A percentile compares a stretch with the other conserved stretches of the same genome.
phyloP scores from a whole-genome alignment of 2,113 vertebrate species.

The Sclerurus mexicanus region DNA sequence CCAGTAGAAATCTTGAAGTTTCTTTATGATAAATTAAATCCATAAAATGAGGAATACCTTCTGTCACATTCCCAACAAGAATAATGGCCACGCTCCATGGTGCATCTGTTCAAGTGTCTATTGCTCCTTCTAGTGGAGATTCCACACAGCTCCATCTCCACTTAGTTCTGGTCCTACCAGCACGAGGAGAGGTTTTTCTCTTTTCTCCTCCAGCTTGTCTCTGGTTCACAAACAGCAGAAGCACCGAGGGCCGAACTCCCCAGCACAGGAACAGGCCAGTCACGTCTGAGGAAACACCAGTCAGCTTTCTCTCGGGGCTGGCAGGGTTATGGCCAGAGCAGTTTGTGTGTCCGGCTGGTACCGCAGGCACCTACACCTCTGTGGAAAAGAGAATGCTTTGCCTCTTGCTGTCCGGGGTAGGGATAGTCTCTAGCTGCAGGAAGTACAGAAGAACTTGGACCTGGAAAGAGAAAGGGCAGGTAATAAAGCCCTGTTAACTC shows the following conservation, averaged over 20 bases:
- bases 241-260: neutral
- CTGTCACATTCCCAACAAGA: conserved; percentile 50
- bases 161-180: neutral
- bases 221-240: conserved; percentile 24
- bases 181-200: neutral
- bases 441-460: conserved; percentile 98
- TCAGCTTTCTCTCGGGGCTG: neutral
- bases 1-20: conserved; percentile 53
- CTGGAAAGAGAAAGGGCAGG: conserved; percentile 62
- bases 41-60: conserved; percentile 55
- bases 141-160: neutral
- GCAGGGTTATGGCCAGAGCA: neutral
- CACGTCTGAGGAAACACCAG: neutral
- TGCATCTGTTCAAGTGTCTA: conserved; percentile 30
- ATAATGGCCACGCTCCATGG: neutral
- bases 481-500: neutral
- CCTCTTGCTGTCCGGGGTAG: conserved; percentile 94
- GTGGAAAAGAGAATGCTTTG: conserved; percentile 98
- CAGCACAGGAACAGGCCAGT: neutral
- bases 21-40: conserved; percentile 60
- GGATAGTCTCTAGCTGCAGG: conserved; percentile 95
- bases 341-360: neutral
- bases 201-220: neutral
- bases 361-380: conserved; percentile 81
- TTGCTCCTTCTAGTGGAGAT: conserved; percentile 57